Conservation (phyloP, 1,140 invertebrate genomes). For the Hyposmocoma kahamanoa region DNA sequence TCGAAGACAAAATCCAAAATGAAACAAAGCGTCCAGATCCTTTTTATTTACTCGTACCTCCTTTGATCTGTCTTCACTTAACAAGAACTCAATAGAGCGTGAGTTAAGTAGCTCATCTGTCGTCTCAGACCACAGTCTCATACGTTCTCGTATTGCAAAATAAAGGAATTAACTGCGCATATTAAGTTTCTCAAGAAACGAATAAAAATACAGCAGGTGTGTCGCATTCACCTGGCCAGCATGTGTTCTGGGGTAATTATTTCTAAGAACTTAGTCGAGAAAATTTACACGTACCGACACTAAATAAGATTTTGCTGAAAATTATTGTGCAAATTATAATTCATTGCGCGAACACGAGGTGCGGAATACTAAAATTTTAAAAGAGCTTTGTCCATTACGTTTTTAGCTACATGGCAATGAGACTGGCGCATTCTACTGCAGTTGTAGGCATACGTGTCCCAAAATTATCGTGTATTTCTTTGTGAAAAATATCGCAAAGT, state of each 20-base stretch:
- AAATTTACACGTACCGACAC: conserved; percentile 3
- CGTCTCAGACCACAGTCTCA: conserved; percentile 27
- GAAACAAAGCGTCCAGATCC: conserved; percentile 15
- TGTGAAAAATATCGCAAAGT: too few species aligned
- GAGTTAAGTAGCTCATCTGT: conserved; percentile 56
- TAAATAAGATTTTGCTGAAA: neutral
- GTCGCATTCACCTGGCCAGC: conserved; percentile 50
- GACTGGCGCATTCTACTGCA: too few species aligned
- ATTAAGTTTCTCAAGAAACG: conserved; percentile 52
- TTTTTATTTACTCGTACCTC: conserved; percentile 17
- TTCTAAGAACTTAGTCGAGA: conserved; percentile 23
- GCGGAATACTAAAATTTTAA: neutral
- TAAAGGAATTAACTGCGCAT: conserved; percentile 42
- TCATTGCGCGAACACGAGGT: neutral
- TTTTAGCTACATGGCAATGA: too few species aligned
- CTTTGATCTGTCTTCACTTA: conserved; percentile 18
- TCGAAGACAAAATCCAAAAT: neutral
- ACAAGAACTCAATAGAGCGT: conserved; percentile 39
- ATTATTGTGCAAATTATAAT: neutral
- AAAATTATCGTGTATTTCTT: too few species aligned
- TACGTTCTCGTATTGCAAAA: conserved; percentile 48
- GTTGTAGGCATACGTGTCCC: too few species aligned
- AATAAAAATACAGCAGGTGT: conserved; percentile 50
- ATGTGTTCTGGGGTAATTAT: conserved; percentile 46
- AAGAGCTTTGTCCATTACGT: neutral